Percentiles rank a stretch among this genome's conserved stretches.
These are phyloP conservation scores for Haliaeetus vocifer DNA, from an alignment of 2,797 vertebrate genomes.

Conservation along the genomic window DNA sequence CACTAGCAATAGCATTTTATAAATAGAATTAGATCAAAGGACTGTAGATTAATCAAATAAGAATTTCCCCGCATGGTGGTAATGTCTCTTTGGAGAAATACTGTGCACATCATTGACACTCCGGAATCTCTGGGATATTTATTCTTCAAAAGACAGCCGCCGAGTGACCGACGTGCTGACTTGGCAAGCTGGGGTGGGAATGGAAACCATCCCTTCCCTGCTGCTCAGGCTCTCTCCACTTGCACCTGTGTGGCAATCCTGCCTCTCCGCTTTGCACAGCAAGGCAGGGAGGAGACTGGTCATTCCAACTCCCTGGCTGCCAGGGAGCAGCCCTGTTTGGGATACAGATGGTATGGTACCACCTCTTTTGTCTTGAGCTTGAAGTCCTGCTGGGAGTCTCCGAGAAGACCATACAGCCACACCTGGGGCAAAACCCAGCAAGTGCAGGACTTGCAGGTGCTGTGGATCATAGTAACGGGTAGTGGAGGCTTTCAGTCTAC, in stretches of 20 bases:
- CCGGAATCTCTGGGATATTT: not conserved
- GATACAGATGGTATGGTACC: not conserved
- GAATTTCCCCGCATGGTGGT: not conserved
- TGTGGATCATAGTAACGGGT: not conserved
- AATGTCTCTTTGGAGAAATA: not conserved
- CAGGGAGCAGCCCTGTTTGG: not conserved
- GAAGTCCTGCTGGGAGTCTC: not conserved
- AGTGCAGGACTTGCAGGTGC: not conserved
- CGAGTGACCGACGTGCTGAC: not conserved
- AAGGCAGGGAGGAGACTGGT: not conserved
- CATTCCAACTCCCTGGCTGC: not conserved
- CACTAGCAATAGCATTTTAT: not conserved
- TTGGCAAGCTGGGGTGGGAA: not conserved
- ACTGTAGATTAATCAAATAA: not conserved
- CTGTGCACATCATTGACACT: not conserved
- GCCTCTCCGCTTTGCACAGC: not conserved
- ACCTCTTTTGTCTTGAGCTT: not conserved
- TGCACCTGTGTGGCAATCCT: not conserved
- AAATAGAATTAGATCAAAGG: conserved; percentile 7
- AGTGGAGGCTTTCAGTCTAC: not conserved
- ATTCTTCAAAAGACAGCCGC: not conserved
- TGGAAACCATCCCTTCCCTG: not conserved
- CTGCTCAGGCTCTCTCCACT: not conserved
- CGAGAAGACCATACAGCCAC: not conserved
- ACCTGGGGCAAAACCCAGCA: not conserved